Conservation (phyloP, 2,113 vertebrate species). For the Nesogale talazaci region DNA sequence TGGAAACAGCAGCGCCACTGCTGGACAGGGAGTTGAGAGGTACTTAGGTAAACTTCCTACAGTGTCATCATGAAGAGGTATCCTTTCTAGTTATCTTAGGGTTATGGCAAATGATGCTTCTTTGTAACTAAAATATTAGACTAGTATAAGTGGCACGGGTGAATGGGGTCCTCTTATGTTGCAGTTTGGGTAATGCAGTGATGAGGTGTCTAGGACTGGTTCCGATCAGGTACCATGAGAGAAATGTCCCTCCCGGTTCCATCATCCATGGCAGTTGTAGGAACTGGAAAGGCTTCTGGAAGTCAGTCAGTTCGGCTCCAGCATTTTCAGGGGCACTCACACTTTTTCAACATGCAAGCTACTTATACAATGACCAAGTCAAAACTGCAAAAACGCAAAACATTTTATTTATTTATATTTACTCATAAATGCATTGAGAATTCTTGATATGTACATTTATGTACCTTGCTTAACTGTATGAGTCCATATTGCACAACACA, state of each 20-base stretch:
- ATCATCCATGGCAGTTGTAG: not conserved
- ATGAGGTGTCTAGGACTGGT: not conserved
- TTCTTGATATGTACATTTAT: no score
- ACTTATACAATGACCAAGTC: no score
- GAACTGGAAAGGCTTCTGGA: not conserved
- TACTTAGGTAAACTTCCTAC: accelerated
- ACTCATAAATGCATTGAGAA: no score
- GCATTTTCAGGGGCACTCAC: no score
- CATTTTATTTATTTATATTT: no score
- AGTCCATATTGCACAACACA: no score
- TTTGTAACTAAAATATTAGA: not conserved
- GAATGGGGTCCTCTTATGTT: not conserved
- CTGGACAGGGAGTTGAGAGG: accelerated
- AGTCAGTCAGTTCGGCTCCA: not conserved
- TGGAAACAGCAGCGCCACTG: accelerated
- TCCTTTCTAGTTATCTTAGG: not conserved
- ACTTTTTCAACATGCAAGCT: no score
- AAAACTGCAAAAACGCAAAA: no score
- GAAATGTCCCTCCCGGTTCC: not conserved
- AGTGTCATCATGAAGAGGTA: accelerated
- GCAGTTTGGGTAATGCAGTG: not conserved
- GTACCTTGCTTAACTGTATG: no score
- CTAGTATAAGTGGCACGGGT: not conserved
- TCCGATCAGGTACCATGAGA: not conserved
- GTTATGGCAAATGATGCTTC: not conserved